These are phyloP conservation scores for Clanis bilineata DNA, from an alignment of 2,888 invertebrate species.

Conservation along the genomic window DNA sequence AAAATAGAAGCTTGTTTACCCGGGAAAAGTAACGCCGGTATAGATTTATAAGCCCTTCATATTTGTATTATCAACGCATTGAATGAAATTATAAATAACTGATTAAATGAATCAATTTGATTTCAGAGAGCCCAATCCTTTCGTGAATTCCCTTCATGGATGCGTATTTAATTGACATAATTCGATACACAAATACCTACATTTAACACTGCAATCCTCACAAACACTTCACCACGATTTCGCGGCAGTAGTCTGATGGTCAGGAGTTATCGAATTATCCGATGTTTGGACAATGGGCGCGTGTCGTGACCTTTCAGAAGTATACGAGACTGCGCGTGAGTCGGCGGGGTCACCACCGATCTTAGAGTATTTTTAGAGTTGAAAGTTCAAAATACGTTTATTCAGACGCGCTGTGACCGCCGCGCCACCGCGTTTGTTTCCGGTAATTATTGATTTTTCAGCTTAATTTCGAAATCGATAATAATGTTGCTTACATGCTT, in stretches of 20 bases:
- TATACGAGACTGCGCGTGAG: slow-evolving; percentile 72
- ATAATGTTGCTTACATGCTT: neutral
- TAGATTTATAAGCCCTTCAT: neutral
- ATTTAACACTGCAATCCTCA: slow-evolving; percentile 12
- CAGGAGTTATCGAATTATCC: slow-evolving; percentile 13
- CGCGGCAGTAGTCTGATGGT: neutral
- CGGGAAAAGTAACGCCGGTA: neutral
- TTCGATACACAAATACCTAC: slow-evolving; percentile 4
- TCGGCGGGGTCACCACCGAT: slow-evolving; percentile 76
- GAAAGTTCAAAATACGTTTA: slow-evolving; percentile 81
- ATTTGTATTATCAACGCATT: neutral
- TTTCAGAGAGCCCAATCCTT: neutral
- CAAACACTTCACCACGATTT: slow-evolving; percentile 8
- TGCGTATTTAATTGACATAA: neutral
- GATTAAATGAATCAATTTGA: neutral
- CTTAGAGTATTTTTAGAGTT: slow-evolving; percentile 78
- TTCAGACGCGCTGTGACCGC: slow-evolving; percentile 46
- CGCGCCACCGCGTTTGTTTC: slow-evolving; percentile 5
- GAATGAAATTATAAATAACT: neutral
- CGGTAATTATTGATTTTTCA: slow-evolving; percentile 13
- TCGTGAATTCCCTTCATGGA: neutral
- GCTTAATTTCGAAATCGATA: neutral
- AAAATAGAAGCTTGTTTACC: slow-evolving; percentile 12
- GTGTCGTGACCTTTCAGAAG: slow-evolving; percentile 77
- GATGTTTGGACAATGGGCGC: slow-evolving; percentile 43